Evolutionary conservation across 1,140 invertebrate species (phyloP).

Genomic region (Leptopilina clavipes): DNA sequence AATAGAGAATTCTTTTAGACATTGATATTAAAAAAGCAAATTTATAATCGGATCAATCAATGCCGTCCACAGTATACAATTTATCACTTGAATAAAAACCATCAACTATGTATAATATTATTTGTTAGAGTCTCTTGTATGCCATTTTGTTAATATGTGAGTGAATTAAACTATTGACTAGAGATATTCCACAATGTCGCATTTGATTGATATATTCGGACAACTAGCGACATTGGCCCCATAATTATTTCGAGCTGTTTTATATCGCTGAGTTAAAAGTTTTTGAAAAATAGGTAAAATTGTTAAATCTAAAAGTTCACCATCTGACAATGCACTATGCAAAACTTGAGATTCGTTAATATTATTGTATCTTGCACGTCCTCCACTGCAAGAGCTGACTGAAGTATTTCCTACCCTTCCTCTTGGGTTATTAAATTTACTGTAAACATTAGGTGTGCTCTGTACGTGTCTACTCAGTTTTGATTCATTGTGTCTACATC

Average conservation of each 20-base stretch:
- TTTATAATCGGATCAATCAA: too few relatives aligned
- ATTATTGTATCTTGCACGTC: slow-evolving; percentile 62
- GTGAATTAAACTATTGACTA: slow-evolving; percentile 71
- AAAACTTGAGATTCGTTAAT: slow-evolving; percentile 76
- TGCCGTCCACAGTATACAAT: too few relatives aligned
- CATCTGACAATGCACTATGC: slow-evolving; percentile 88
- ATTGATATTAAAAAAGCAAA: too few relatives aligned
- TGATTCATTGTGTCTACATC: slow-evolving; percentile 67
- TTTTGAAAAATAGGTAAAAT: slow-evolving; percentile 94
- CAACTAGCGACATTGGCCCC: slow-evolving; percentile 89
- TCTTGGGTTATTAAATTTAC: slow-evolving; percentile 63
- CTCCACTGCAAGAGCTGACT: slow-evolving; percentile 60
- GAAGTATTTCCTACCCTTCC: not conserved
- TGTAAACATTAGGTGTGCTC: slow-evolving; percentile 78
- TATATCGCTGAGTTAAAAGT: slow-evolving; percentile 87
- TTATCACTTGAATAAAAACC: too few relatives aligned
- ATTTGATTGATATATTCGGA: slow-evolving; percentile 95
- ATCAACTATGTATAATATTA: too few relatives aligned
- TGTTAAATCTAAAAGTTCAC: slow-evolving; percentile 86
- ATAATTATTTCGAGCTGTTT: slow-evolving; percentile 77
- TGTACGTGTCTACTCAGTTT: slow-evolving; percentile 77
- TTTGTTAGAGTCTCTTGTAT: not conserved
- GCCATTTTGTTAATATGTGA: not conserved
- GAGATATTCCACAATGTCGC: slow-evolving; percentile 95
- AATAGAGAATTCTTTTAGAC: too few relatives aligned